Percentiles rank a stretch among this genome's conserved stretches.
phyloP scores from a whole-genome alignment of 2,113 vertebrate species.

The Vicugna pacos region DNA sequence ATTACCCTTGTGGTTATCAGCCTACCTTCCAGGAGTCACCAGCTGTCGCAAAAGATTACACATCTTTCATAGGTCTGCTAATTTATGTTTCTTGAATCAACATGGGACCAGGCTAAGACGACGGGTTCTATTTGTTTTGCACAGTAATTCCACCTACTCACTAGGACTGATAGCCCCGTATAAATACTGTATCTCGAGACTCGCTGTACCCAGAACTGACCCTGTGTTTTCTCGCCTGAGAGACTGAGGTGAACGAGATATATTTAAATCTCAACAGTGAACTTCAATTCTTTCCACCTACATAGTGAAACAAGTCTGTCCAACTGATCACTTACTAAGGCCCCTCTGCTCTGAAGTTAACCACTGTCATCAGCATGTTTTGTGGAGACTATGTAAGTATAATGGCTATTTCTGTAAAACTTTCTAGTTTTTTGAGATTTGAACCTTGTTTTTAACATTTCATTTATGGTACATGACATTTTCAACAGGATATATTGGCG shows the following conservation, averaged over 20 bases:
- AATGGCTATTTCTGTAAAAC: constrained; percentile 59
- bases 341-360: constrained; percentile 45
- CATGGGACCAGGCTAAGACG: constrained; percentile 57
- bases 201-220: background rate
- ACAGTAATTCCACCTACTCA: constrained; percentile 76
- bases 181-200: constrained; percentile 67
- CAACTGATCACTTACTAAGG: background rate
- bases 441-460: constrained; percentile 1
- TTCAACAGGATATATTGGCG: constrained; percentile 16
- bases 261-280: constrained; percentile 2
- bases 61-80: constrained; percentile 71
- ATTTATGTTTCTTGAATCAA: constrained; percentile 82
- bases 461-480: background rate
- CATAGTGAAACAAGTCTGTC: background rate
- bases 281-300: background rate
- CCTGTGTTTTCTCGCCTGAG: constrained; percentile 60
- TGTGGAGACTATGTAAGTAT: constrained; percentile 87
- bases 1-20: constrained; percentile 81
- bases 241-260: constrained; percentile 5
- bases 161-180: constrained; percentile 81
- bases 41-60: constrained; percentile 73
- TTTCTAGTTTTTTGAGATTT: constrained; percentile 28
- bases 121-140: constrained; percentile 82
- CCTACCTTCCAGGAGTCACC: constrained; percentile 65
- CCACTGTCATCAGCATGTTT: constrained; percentile 82